Evolutionary conservation across 2,797 vertebrate species (phyloP), one percentile per base, ranked within the genome.

Genomic region (Catharus ustulatus): DNA sequence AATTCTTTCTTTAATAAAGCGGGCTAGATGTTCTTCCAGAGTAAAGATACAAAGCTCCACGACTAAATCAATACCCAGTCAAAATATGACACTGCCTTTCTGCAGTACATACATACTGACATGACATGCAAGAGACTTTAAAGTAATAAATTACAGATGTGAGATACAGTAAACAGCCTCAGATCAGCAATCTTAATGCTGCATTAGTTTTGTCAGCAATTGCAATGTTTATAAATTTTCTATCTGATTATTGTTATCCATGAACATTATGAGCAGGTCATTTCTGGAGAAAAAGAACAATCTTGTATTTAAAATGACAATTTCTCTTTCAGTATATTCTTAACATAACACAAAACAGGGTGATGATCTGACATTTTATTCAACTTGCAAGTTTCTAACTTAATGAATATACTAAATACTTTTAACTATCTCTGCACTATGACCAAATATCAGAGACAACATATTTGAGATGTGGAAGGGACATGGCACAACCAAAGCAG

Each of bases 1-100:
- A 77, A 55, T 81, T 80, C n/a, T 90, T 94, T 81, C 94, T 96
- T 97, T 97, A 97, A 97, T 95, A 90, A 92, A 90, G 94, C 9
- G 24, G 76, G 82, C 79, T 89, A 79, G 84, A 93, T 78, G 54
- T 75, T 96, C 67, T 84, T 61, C 83, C 68, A 94, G 93, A 89
- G 77, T 82, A 94, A 95, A 86, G 59, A 78, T 77, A 95, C 84
- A 79, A 93, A 96, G 84, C 40, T 74, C 63, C 89, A 95, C 3
- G 0, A 78, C 87, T 69, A 74, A 89, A 89, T 91, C 92, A 92
- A 93, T 84, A 91, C 55, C 77, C 64, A 62, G 54, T 79, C 87
- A 95, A 90, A 93, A 91, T 42, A 80, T 15, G 72, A 68, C n/a
- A 94, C 85, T 85, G 78, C 74, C 71, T 84, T 91, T 94, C 81